These are phyloP conservation scores for Petrocephalus sullivani DNA, from an alignment of 2,797 vertebrate species.

Conservation along the genomic window DNA sequence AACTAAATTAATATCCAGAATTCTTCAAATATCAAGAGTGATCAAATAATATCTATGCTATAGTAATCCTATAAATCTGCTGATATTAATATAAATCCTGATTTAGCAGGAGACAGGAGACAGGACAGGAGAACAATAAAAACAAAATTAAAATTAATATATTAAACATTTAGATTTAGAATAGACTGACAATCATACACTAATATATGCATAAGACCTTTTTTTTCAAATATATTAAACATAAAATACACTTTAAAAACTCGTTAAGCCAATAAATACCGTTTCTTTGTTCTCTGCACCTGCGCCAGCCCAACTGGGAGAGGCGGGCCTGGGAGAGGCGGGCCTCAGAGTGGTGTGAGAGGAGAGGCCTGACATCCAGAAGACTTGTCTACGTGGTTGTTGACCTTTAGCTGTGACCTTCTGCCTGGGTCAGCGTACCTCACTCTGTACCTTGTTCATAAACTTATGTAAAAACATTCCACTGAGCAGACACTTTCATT, in stretches of 20 bases:
- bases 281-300: not conserved
- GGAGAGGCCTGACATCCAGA: not conserved
- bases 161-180: not conserved
- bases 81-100: not conserved
- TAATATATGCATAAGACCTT: not conserved
- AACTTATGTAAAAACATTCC: not conserved
- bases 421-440: not conserved
- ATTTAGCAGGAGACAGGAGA: no score
- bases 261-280: no score
- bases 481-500: not conserved
- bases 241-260: not conserved
- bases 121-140: not conserved
- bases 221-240: not conserved
- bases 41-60: not conserved
- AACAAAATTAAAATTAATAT: not conserved
- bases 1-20: not conserved
- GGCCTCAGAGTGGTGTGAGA: not conserved
- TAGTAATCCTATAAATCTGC: no score
- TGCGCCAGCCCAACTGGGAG: not conserved
- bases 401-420: not conserved
- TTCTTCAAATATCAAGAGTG: not conserved
- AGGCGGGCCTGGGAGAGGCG: not conserved
- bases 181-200: not conserved
- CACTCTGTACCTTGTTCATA: not conserved
- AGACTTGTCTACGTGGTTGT: not conserved